These are phyloP conservation scores for Conops quadrifasciatus DNA, from an alignment of 2,888 invertebrate genomes.

Conservation along the genomic window DNA sequence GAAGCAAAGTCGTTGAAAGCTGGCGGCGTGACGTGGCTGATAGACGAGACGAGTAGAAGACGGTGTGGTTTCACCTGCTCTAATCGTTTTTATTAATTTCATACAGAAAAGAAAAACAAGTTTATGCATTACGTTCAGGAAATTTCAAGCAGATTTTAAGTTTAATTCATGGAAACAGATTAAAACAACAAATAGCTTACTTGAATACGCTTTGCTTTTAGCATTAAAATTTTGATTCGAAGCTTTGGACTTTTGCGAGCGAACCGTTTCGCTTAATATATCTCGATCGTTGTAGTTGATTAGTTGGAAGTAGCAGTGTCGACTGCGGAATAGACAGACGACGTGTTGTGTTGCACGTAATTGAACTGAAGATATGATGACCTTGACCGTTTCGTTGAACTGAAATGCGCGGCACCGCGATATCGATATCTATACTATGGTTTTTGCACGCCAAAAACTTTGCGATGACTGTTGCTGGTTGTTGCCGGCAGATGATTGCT, in stretches of 20 bases:
- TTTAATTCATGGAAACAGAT: slow-evolving; percentile 21
- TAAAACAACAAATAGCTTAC: slow-evolving; percentile 33
- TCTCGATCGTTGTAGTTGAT: slow-evolving; percentile 23
- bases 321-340: slow-evolving; percentile 28
- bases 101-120: slow-evolving; percentile 21
- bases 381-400: slow-evolving; percentile 12
- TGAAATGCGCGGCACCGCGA: slow-evolving; percentile 11
- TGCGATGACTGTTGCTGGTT: slow-evolving; percentile 19
- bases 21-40: slow-evolving; percentile 16
- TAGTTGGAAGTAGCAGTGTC: slow-evolving; percentile 30
- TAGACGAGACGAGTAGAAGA: slow-evolving; percentile 21
- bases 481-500: slow-evolving; percentile 15
- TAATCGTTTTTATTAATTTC: slow-evolving; percentile 23
- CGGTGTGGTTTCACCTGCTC: slow-evolving; percentile 29
- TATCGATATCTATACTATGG: not conserved
- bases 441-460: slow-evolving; percentile 11
- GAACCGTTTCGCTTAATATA: not conserved
- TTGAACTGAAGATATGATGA: slow-evolving; percentile 29
- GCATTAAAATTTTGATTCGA: slow-evolving; percentile 15
- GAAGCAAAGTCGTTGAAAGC: slow-evolving; percentile 20
- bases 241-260: slow-evolving; percentile 9
- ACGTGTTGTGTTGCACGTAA: slow-evolving; percentile 14
- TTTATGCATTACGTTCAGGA: slow-evolving; percentile 22
- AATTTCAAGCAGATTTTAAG: not conserved
- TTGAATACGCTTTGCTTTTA: slow-evolving; percentile 27